A percentile compares a stretch with the other conserved stretches of the same genome.
Evolutionary conservation across 2,113 vertebrate genomes (phyloP).

Genomic region (Eublepharis macularius): DNA sequence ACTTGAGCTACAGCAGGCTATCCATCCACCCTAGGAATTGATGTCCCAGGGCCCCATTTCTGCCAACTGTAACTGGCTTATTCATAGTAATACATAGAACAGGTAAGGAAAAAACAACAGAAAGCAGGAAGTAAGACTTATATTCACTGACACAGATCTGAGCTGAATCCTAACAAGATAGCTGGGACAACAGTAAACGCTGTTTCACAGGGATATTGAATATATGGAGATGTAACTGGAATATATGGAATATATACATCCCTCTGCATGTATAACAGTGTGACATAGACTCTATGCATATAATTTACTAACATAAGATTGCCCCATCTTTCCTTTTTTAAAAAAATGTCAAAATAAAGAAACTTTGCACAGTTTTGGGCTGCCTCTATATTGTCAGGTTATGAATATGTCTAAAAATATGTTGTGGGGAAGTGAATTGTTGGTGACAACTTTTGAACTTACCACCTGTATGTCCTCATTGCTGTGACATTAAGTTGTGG

Average conservation of each 20-base stretch:
- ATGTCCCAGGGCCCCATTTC: slow-evolving; percentile 2
- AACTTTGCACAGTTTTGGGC: neutral
- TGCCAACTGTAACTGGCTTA: neutral
- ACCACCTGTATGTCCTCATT: neutral
- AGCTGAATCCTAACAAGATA: neutral
- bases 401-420: neutral
- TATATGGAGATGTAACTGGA: neutral
- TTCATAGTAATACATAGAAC: neutral
- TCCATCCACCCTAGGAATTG: neutral
- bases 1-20: neutral
- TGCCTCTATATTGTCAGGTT: neutral
- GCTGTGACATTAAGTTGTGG: neutral
- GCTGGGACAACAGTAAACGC: neutral
- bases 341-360: neutral
- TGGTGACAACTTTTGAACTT: neutral
- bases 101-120: neutral
- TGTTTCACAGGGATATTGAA: neutral
- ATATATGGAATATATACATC: neutral
- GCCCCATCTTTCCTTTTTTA: neutral
- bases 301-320: neutral
- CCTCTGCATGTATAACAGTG: neutral
- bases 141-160: neutral
- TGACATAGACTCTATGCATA: too few relatives aligned
- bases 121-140: neutral
- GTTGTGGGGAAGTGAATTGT: neutral